These are phyloP conservation scores for Hofmannophila pseudospretella DNA, from an alignment of 2,888 invertebrate species.

Conservation along the genomic window DNA sequence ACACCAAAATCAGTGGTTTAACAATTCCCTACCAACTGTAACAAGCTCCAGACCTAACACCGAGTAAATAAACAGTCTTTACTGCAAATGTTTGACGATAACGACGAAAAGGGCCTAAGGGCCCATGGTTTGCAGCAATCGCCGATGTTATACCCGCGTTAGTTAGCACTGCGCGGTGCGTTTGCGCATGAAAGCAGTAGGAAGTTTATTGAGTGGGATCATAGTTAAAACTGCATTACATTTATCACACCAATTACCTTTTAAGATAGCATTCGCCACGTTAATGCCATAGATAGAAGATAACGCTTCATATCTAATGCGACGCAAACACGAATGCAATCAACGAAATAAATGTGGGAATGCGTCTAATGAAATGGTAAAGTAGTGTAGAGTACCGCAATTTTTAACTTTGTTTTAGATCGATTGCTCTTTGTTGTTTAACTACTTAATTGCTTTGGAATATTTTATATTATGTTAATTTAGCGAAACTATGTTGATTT, in stretches of 20 bases:
- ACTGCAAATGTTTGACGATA: no score
- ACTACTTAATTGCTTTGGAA: no score
- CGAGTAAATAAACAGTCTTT: no score
- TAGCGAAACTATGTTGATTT: no score
- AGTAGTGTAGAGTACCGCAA: slow-evolving; percentile 24
- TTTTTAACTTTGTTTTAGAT: slow-evolving; percentile 15
- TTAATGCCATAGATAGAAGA: slow-evolving; percentile 12
- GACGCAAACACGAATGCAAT: slow-evolving; percentile 41
- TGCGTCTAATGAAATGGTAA: slow-evolving; percentile 20
- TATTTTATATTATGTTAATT: no score
- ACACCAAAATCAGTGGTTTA: no score
- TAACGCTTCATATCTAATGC: slow-evolving; percentile 34
- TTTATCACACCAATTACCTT: slow-evolving; percentile 14
- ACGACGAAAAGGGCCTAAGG: no score
- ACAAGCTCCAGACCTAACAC: no score
- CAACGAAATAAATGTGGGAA: slow-evolving; percentile 49
- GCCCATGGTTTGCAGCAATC: no score
- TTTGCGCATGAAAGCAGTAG: slow-evolving; percentile 6
- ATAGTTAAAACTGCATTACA: slow-evolving; percentile 12
- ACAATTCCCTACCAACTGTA: no score
- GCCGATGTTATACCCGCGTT: no score
- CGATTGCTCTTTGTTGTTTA: slow-evolving; percentile 13
- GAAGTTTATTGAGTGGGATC: slow-evolving; percentile 10
- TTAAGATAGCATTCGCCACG: slow-evolving; percentile 9
- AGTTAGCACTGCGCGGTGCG: slow-evolving; percentile 1